Evolutionary conservation across 2,888 invertebrate species (phyloP).

Genomic region (Ecdyonurus torrentis): DNA sequence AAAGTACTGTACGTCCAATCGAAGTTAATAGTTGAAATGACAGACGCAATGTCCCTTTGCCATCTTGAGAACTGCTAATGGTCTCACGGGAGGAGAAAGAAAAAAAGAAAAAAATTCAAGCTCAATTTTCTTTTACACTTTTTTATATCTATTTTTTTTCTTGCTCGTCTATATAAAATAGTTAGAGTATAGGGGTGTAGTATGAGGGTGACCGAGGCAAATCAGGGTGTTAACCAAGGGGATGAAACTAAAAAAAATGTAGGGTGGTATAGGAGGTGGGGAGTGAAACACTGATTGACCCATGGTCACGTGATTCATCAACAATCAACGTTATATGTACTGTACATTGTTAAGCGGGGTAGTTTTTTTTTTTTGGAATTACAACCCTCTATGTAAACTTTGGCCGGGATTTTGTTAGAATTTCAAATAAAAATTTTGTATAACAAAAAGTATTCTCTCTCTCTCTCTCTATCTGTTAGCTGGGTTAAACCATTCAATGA

Average conservation of each 20-base stretch:
- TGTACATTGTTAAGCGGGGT: background rate
- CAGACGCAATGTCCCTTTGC: background rate
- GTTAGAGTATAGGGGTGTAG: background rate
- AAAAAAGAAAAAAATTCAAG: background rate
- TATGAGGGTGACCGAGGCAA: background rate
- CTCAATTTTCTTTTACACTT: background rate
- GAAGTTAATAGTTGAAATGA: background rate
- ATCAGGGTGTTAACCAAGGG: background rate
- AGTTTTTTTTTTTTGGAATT: no score
- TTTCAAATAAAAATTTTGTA: no score
- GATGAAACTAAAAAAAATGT: background rate
- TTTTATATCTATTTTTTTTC: background rate
- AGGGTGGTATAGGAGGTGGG: no score
- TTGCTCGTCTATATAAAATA: no score
- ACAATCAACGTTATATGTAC: background rate
- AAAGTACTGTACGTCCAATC: background rate
- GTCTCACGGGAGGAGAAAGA: background rate
- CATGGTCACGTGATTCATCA: background rate
- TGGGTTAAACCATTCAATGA: no score
- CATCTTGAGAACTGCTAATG: background rate
- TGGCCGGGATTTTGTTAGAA: no score
- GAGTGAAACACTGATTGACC: background rate
- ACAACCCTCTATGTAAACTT: background rate
- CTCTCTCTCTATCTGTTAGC: no score
- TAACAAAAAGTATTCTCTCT: no score